phyloP scores from a whole-genome alignment of 2,113 vertebrate genomes.

The Pelecanus crispus region DNA sequence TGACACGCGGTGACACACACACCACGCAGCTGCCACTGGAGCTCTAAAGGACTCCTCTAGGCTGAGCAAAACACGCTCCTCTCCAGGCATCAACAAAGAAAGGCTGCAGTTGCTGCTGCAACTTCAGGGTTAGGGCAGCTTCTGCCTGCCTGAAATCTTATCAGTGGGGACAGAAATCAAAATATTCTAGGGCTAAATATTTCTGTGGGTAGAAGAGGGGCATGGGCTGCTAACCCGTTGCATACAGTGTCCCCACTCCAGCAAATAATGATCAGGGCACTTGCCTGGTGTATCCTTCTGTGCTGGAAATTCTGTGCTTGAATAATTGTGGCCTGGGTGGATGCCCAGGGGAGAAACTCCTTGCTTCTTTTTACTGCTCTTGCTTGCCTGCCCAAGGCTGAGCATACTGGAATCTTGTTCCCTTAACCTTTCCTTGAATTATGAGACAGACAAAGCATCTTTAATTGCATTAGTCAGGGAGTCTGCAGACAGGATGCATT shows the following conservation, averaged over 20 bases:
- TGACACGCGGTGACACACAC: background rate
- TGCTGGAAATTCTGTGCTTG: background rate
- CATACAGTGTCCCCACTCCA: background rate
- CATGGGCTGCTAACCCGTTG: background rate
- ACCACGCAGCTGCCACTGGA: conserved; percentile 4
- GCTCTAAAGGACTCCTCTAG: background rate
- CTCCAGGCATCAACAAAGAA: conserved; percentile 53
- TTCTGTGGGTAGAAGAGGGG: conserved; percentile 39
- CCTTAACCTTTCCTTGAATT: background rate
- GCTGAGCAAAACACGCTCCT: background rate
- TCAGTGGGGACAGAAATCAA: background rate
- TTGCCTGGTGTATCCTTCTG: conserved; percentile 5
- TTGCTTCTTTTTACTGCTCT: background rate
- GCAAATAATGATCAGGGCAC: background rate
- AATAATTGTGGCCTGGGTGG: conserved; percentile 12
- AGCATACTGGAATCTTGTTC: background rate
- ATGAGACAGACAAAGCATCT: background rate
- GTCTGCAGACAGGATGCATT: background rate
- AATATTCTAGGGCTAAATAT: conserved; percentile 25
- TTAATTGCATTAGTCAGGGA: background rate
- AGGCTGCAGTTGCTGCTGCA: background rate
- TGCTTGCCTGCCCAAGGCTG: conserved; percentile 11
- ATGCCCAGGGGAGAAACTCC: background rate
- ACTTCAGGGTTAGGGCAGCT: conserved; percentile 2
- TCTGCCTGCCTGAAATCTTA: conserved; percentile 9